These are phyloP conservation scores for Threskiornis aethiopicus DNA, from an alignment of 2,797 vertebrate genomes.

Conservation along the genomic window DNA sequence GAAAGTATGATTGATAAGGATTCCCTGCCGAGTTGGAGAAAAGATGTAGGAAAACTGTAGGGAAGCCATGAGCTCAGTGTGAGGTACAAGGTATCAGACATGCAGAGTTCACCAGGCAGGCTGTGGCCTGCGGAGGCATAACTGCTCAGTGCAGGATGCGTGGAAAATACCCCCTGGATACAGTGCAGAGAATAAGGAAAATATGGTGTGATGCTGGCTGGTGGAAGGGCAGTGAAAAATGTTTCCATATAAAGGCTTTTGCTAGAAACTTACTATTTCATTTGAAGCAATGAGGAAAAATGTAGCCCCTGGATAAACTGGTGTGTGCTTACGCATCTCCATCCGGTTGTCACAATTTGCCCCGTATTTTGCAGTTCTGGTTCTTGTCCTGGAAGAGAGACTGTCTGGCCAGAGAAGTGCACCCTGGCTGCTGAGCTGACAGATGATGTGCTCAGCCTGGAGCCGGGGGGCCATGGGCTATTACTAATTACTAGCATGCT, in stretches of 20 bases:
- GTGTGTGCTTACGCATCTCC: neutral
- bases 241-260: neutral
- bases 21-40: neutral
- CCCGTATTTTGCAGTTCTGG: neutral
- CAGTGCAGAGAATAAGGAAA: neutral
- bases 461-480: neutral
- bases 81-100: neutral
- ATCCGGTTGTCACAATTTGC: neutral
- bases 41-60: neutral
- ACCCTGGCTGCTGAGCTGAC: neutral
- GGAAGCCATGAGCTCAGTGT: neutral
- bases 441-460: neutral
- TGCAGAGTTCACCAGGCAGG: neutral
- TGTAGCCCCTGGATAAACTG: neutral
- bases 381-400: neutral
- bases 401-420: neutral
- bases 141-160: fast-evolving
- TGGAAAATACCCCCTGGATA: neutral
- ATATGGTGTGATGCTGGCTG: neutral
- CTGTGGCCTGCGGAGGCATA: neutral
- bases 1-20: neutral
- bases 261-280: neutral
- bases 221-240: neutral
- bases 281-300: neutral
- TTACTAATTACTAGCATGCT: neutral